These are phyloP conservation scores for Mastomys coucha DNA, from an alignment of 2,113 vertebrate species.

Conservation along the genomic window DNA sequence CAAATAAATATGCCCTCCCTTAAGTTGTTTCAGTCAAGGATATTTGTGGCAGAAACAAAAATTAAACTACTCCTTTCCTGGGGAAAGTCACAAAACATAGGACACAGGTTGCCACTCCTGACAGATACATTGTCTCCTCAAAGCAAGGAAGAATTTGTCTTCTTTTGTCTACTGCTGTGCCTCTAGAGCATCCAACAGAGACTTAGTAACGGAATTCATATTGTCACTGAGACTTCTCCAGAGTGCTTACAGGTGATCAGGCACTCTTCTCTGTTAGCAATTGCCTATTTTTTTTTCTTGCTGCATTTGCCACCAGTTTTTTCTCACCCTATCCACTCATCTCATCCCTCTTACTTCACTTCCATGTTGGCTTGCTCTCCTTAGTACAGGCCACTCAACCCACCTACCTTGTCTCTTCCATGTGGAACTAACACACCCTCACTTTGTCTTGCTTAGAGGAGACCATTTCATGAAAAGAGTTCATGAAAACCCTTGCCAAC, in stretches of 20 bases:
- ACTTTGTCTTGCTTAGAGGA: neutral
- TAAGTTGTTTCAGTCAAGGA: too few species aligned
- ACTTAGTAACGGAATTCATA: neutral
- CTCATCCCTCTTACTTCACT: neutral
- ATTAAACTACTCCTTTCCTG: neutral
- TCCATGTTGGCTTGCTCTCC: neutral
- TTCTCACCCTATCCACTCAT: neutral
- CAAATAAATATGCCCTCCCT: neutral
- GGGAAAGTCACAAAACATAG: neutral
- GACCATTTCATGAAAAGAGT: neutral
- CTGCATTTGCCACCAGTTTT: neutral
- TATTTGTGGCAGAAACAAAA: neutral
- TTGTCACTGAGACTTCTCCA: neutral
- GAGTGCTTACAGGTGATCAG: too few species aligned
- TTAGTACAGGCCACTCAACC: rapidly evolving
- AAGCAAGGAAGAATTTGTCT: neutral
- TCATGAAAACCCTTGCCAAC: neutral
- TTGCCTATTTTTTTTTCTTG: neutral
- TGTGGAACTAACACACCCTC: neutral
- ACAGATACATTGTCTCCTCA: neutral
- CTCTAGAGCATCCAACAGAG: neutral
- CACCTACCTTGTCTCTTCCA: neutral
- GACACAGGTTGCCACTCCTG: neutral
- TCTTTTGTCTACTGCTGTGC: too few species aligned
- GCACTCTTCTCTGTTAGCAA: rapidly evolving